Conservation (phyloP, 2,888 invertebrate species). For the Silvanus unidentatus region DNA sequence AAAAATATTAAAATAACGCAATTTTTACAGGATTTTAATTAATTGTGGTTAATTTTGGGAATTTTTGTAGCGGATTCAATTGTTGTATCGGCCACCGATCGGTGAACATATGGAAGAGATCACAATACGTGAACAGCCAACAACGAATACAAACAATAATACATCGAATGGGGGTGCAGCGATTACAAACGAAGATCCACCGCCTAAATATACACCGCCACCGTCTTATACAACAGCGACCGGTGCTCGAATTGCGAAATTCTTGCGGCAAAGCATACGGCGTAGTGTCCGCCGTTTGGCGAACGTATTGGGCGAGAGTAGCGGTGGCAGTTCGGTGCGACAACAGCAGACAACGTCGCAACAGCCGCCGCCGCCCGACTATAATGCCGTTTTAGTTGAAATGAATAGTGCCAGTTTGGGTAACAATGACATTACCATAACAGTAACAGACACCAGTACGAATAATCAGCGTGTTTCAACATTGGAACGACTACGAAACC, state of each 20-base stretch:
- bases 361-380: constrained; percentile 55
- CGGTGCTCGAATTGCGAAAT: constrained; percentile 72
- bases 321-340: constrained; percentile 29
- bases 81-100: constrained; percentile 73
- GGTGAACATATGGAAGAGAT: constrained; percentile 46
- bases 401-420: constrained; percentile 49
- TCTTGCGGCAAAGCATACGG: constrained; percentile 69
- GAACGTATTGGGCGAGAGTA: constrained; percentile 49
- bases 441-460: constrained; percentile 20
- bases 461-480: constrained; percentile 26
- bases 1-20: background rate
- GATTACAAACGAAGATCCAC: constrained; percentile 63
- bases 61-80: constrained; percentile 67
- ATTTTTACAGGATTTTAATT: background rate
- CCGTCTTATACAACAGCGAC: constrained; percentile 90
- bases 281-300: constrained; percentile 69
- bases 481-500: constrained; percentile 32
- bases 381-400: constrained; percentile 57
- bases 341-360: constrained; percentile 17
- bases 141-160: constrained; percentile 27
- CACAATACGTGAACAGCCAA: constrained; percentile 36
- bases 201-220: constrained; percentile 90
- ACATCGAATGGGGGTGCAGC: constrained; percentile 26
- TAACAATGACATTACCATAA: constrained; percentile 19
- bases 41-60: constrained; percentile 1